Base-by-base conservation (phyloP, 2,797 vertebrate genomes). In the Mormyrops boulengeri region DNA sequence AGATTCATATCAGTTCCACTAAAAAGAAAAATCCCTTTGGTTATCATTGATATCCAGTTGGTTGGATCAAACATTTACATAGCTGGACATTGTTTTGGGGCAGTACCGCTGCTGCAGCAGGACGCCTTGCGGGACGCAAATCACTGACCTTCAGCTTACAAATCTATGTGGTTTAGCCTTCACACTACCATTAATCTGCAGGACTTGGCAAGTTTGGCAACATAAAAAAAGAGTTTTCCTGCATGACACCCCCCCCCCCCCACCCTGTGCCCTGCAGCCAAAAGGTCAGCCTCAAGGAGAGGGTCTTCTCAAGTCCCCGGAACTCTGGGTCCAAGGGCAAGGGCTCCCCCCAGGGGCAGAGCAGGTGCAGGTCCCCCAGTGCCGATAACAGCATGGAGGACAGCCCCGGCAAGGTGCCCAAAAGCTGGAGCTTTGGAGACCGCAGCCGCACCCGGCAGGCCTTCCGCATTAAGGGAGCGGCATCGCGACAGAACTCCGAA, bases 221-320 rank as follows among this genome's bases (percentile, higher is more conserved):
- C 38, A n/a, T 38, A 73, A 38, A 73, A 38, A 69, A 50, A 52
- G 82, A 50, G 41, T 85, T 30, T 85, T 57, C 7, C 12, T 49
- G 87, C 53, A 22, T 9, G 17, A 62, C 14, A 22, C 86, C n/a
- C 2, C 34, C 49, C 22, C 22, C 14, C 4, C 22, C 34, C 11
- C 8, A 6, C 52, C 17, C 5, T 26, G 22, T 34, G 44, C 62
- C 62, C 52, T 95, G 90, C 97, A 99, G 98, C 95, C 98, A 98
- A 95, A 99, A 99, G 96, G 98, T 99, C 94, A 99, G 98, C 95
- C 96, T 99, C 95, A 99, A 99, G 95, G 98, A 99, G 92, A 96
- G 98, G 92, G 98, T 99, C 93, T 99, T 99, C 96, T 99, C 98
- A 87, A 99, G 98, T 93, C 98, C 98, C 41, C 96, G 98, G 90